Percentiles rank a stretch among this genome's conserved stretches.
Conservation (phyloP, 2,888 invertebrate species). For the Apomyelois bistriatella region DNA sequence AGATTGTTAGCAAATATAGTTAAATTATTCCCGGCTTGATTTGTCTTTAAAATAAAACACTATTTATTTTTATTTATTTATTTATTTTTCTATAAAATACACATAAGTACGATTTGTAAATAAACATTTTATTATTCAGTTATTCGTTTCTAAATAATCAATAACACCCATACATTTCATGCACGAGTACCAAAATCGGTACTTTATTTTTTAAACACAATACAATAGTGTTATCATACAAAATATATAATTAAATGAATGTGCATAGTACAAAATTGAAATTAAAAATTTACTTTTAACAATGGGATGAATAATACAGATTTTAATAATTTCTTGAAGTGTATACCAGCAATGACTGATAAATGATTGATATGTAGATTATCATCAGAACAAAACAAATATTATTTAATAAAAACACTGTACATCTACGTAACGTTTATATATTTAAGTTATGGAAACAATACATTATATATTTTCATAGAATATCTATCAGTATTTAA, state of each 20-base stretch:
- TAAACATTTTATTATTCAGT: slow-evolving; percentile 76
- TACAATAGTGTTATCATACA: neutral
- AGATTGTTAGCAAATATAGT: no score
- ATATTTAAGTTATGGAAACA: neutral
- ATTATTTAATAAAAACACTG: neutral
- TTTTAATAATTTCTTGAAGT: neutral
- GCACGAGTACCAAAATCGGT: slow-evolving; percentile 10
- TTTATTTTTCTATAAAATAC: slow-evolving; percentile 79
- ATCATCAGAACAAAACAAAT: slow-evolving; percentile 28
- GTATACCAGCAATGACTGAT: slow-evolving; percentile 25
- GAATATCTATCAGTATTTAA: no score
- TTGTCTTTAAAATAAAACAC: slow-evolving; percentile 26
- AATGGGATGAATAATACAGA: neutral
- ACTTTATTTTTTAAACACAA: slow-evolving; percentile 7
- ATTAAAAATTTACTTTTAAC: neutral
- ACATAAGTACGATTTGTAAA: slow-evolving; percentile 75
- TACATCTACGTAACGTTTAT: neutral
- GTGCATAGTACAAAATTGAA: slow-evolving; percentile 1
- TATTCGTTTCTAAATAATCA: slow-evolving; percentile 56
- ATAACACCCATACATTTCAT: slow-evolving; percentile 10
- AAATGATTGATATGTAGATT: slow-evolving; percentile 58
- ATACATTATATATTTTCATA: neutral
- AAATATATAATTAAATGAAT: neutral
- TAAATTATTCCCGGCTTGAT: no score
- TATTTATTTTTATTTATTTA: slow-evolving; percentile 49